These are phyloP conservation scores for Spongilla lacustris DNA, from an alignment of 37 sponge, comb jelly and placozoan genomes.

Conservation along the genomic window DNA sequence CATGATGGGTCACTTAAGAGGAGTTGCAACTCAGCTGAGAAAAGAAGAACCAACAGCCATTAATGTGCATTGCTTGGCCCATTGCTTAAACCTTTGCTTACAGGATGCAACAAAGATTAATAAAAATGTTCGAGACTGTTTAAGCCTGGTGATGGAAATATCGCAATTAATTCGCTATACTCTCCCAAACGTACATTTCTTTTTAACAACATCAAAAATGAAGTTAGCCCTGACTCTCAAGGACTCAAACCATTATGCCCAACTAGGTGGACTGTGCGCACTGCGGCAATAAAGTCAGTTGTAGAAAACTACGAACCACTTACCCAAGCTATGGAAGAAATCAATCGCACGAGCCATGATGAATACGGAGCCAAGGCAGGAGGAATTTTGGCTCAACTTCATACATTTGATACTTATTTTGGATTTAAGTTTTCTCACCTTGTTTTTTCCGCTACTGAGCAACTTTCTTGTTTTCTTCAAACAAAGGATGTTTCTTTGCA, in stretches of 20 bases:
- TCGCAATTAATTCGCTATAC: constrained; percentile 1
- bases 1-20: constrained; percentile 33
- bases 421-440: constrained; percentile 31
- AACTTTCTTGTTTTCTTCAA: constrained; percentile 39
- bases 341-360: constrained; percentile 39
- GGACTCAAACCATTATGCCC: constrained; percentile 49
- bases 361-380: constrained; percentile 64
- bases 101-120: constrained; percentile 58
- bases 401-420: constrained; percentile 39
- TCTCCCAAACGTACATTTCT: constrained; percentile 62
- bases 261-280: constrained; percentile 75
- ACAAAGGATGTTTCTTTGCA: constrained; percentile 47
- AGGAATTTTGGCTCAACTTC: constrained; percentile 23
- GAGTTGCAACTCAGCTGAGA: constrained; percentile 44
- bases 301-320: constrained; percentile 52
- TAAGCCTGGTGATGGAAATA: constrained; percentile 52
- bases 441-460: constrained; percentile 36
- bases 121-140: constrained; percentile 24
- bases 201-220: too few species aligned
- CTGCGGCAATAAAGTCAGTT: constrained; percentile 60
- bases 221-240: constrained; percentile 13
- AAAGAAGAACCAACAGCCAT: constrained; percentile 53
- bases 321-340: constrained; percentile 43
- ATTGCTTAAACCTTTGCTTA: constrained; percentile 59
- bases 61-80: constrained; percentile 63